These are phyloP conservation scores for Mobula hypostoma DNA, from an alignment of 2,113 vertebrate genomes.

Conservation along the genomic window DNA sequence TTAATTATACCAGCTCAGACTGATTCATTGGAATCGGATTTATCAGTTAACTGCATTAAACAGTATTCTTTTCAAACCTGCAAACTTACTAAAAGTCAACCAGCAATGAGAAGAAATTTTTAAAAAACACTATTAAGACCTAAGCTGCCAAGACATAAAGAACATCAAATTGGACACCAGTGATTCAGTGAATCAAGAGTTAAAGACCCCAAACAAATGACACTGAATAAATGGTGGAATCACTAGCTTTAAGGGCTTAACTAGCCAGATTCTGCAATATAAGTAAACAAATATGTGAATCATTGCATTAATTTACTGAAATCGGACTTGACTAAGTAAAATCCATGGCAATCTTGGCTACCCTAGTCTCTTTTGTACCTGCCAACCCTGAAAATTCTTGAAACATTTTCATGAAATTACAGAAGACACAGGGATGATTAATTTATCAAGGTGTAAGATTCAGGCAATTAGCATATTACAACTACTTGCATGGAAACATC, in stretches of 20 bases:
- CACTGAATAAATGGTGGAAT: neutral
- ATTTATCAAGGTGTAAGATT: neutral
- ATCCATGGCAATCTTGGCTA: neutral
- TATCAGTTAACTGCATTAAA: neutral
- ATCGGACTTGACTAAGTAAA: neutral
- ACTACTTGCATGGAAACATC: neutral
- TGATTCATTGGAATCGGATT: neutral
- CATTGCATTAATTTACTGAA: slow-evolving; percentile 41
- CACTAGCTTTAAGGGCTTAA: too few relatives aligned
- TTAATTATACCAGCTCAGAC: neutral
- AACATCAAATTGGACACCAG: neutral
- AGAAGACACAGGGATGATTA: neutral
- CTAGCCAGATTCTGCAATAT: too few relatives aligned
- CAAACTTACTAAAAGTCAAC: neutral
- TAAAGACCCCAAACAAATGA: neutral
- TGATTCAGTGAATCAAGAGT: neutral
- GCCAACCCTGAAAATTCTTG: neutral
- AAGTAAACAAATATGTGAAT: neutral
- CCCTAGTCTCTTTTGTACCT: neutral
- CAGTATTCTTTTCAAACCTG: neutral
- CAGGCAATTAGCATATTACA: neutral
- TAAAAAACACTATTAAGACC: neutral
- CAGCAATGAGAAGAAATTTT: neutral
- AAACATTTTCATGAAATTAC: neutral
- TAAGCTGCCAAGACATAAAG: neutral